A percentile compares a stretch with the other conserved stretches of the same genome.
Conservation (phyloP, 2,113 vertebrate genomes). For the Kryptolebias marmoratus region DNA sequence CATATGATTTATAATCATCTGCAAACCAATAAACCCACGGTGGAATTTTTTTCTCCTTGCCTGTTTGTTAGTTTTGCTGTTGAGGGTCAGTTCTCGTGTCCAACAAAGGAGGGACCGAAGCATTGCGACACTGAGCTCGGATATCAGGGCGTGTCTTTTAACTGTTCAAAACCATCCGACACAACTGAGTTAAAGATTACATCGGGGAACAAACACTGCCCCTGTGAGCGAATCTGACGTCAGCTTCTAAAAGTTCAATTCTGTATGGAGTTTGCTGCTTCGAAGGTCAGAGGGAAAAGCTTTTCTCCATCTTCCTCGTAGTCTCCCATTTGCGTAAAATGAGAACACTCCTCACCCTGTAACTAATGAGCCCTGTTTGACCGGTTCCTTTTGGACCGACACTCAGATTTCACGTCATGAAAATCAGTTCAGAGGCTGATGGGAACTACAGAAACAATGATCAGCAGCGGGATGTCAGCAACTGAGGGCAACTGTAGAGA, state of each 20-base stretch:
- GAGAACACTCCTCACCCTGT: slow-evolving; percentile 29
- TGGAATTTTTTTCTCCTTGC: neutral
- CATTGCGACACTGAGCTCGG: slow-evolving; percentile 28
- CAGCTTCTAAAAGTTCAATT: neutral
- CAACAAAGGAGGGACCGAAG: slow-evolving; percentile 1
- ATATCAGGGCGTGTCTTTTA: slow-evolving; percentile 34
- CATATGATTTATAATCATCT: neutral
- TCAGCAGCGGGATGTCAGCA: neutral
- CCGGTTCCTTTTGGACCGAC: slow-evolving; percentile 60
- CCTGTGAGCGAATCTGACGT: neutral
- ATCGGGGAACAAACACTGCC: neutral
- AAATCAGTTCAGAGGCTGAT: slow-evolving; percentile 27
- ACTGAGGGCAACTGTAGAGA: neutral
- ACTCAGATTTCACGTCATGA: slow-evolving; percentile 58
- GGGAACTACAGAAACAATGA: neutral
- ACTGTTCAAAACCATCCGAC: slow-evolving; percentile 38
- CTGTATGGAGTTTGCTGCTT: neutral
- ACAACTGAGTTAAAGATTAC: slow-evolving; percentile 35
- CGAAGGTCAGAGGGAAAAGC: neutral
- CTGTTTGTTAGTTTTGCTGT: neutral
- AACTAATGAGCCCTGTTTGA: slow-evolving; percentile 61
- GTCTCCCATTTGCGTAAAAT: slow-evolving; percentile 38
- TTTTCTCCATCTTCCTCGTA: neutral
- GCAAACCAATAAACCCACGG: neutral
- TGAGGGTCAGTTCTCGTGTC: neutral